Base-by-base conservation (phyloP, 2,113 vertebrate genomes). In the Ia io region DNA sequence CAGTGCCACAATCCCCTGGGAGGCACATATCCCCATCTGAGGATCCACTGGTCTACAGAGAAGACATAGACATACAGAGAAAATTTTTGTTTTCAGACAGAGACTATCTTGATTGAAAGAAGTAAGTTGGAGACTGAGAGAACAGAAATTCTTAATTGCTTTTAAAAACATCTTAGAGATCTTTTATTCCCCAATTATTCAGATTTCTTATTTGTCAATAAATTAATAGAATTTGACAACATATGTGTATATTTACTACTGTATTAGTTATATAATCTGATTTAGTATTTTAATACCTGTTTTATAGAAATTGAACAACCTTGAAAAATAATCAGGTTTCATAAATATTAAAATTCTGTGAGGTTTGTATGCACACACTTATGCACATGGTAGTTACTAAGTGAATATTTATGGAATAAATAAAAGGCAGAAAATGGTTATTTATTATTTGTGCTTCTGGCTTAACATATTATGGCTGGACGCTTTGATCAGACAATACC, bases 211-310 rank as follows among this genome's bases (percentile, higher is more conserved):
- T 32, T 84, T 61, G 22, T 87, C 23, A 87, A 30, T 79, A 44
- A 92, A 74, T 25, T 49, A 76, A 30, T 82, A 47, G 22, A 37
- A 18, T 56, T 61, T 35, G 16, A 25, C 9, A 61, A 82, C 10
- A n/a, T 56, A 22, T 63, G 2, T 69, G 6, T 28, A 40, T 78
- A 44, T 91, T 84, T 79, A 17, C 51, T 93, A 56, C 22, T 67
- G 1, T 79, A 28, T 80, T 82, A 71, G 51, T 76, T 84, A 77
- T 63, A 53, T 80, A 74, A 84, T 84, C 30, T 76, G 9, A 88
- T 76, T 94, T 90, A 86, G 37, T 69, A 70, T 76, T 88, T 93
- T 95, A 89, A 44, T 25, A 65, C 85, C 40, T 91, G 9, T 82
- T 91, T 51, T 89, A 61, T 10, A 61, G 74, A 93, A 91, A 76